These are phyloP conservation scores for Macrosteles quadrilineatus DNA, from an alignment of 1,140 invertebrate species.

Conservation along the genomic window DNA sequence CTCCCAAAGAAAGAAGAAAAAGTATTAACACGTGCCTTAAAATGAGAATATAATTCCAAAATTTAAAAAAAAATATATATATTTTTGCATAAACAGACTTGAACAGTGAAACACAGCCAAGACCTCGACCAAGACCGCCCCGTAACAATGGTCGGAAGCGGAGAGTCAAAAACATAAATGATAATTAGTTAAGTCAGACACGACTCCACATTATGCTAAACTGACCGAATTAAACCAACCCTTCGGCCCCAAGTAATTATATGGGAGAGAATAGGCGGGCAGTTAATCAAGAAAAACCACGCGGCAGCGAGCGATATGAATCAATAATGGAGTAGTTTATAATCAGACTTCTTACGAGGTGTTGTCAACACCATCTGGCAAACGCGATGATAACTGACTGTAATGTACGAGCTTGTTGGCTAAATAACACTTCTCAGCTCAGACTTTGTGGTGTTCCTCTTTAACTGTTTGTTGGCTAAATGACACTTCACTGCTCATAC, in stretches of 20 bases:
- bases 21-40: too few species aligned
- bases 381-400: not conserved
- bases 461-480: too few species aligned
- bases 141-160: constrained; percentile 4
- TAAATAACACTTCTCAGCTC: too few species aligned
- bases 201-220: not conserved
- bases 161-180: not conserved
- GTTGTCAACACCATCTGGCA: not conserved
- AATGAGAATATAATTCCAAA: too few species aligned
- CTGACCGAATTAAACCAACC: constrained; percentile 5
- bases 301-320: not conserved
- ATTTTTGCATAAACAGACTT: too few species aligned
- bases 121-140: too few species aligned
- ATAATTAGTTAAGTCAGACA: not conserved
- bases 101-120: too few species aligned
- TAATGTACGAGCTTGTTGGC: too few species aligned
- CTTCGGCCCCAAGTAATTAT: not conserved
- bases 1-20: too few species aligned
- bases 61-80: too few species aligned
- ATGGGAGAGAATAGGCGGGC: not conserved
- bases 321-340: constrained; percentile 6
- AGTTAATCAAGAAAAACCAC: not conserved
- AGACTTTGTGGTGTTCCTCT: too few species aligned
- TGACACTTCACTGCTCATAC: too few species aligned
- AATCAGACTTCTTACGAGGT: not conserved